Evolutionary conservation across 2,797 vertebrate species (phyloP).

Genomic region (Crocidura indochinensis): DNA sequence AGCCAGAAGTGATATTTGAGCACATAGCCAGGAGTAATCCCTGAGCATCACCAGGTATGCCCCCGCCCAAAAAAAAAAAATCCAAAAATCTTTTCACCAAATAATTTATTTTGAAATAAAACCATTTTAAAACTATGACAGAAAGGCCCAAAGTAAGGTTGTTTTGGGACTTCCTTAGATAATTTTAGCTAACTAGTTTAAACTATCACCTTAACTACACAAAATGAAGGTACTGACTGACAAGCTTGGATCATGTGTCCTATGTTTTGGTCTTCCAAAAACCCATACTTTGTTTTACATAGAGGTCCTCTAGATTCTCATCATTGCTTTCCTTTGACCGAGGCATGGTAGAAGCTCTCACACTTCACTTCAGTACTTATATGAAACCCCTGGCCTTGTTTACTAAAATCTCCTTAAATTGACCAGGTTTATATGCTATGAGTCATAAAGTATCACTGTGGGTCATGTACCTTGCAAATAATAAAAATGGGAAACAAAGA

Average conservation of each 20-base stretch:
- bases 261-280: background rate
- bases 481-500: conserved; percentile 19
- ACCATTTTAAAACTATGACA: background rate
- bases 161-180: background rate
- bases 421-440: background rate
- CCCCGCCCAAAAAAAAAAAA: no score
- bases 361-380: background rate
- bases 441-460: background rate
- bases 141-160: background rate
- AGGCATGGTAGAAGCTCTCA: background rate
- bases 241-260: background rate
- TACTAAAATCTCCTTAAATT: conserved; percentile 31
- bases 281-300: background rate
- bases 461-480: background rate
- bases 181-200: background rate
- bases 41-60: no score
- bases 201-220: background rate
- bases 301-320: background rate
- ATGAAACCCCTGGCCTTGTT: background rate
- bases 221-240: background rate
- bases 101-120: conserved; percentile 15
- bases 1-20: no score
- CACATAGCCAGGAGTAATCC: no score
- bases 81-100: background rate
- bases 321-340: conserved; percentile 6